Conservation (phyloP, 2,888 invertebrate species). For the Dinocampus coccinellae region DNA sequence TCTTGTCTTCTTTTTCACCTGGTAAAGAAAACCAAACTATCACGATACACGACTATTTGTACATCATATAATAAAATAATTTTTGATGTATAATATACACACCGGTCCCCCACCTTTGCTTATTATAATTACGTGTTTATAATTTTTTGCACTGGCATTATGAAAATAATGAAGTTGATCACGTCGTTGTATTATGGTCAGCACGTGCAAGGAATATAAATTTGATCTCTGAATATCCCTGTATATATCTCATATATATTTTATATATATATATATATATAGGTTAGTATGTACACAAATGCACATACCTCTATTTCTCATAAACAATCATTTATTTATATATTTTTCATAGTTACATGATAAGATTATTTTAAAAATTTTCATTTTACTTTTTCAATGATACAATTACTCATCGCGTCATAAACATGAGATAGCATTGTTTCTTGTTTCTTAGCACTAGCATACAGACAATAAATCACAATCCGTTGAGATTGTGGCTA, state of each 20-base stretch:
- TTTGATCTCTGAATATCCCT: background rate
- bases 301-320: background rate
- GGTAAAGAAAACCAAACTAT: background rate
- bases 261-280: no score
- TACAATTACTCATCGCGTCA: constrained; percentile 37
- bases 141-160: constrained; percentile 20
- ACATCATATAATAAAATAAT: constrained; percentile 14
- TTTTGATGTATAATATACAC: constrained; percentile 7
- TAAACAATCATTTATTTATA: background rate
- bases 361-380: background rate
- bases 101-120: constrained; percentile 11
- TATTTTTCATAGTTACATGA: background rate
- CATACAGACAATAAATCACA: constrained; percentile 35
- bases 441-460: background rate
- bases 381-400: constrained; percentile 11
- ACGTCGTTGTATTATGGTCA: background rate
- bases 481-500: constrained; percentile 33
- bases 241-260: no score
- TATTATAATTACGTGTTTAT: constrained; percentile 31
- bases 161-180: constrained; percentile 31
- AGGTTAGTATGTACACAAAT: no score
- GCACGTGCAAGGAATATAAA: constrained; percentile 22
- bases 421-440: constrained; percentile 31
- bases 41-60: background rate
- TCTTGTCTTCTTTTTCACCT: background rate